Conservation (phyloP, 1,140 invertebrate genomes). For the Battus philenor region DNA sequence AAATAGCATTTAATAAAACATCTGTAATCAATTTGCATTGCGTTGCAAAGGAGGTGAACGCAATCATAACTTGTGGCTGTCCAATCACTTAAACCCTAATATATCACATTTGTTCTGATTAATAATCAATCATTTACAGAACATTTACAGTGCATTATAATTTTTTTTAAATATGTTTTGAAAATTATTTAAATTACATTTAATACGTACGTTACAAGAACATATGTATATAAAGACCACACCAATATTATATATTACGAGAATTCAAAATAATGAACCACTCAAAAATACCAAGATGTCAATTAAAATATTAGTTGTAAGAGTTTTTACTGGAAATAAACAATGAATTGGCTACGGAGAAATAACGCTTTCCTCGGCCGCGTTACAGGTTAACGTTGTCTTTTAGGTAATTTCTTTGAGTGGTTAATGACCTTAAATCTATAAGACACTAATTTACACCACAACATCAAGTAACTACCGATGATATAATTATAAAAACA, state of each 20-base stretch:
- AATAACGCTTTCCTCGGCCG: constrained; percentile 9
- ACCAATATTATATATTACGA: constrained; percentile 66
- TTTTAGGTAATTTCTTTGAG: constrained; percentile 36
- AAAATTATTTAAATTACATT: constrained; percentile 51
- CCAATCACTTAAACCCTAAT: constrained; percentile 59
- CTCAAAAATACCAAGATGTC: constrained; percentile 38
- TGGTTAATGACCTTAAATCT: constrained; percentile 55
- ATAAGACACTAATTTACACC: constrained; percentile 75
- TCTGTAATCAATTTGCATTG: not conserved
- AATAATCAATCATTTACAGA: constrained; percentile 60
- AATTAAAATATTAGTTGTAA: not conserved
- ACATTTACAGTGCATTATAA: constrained; percentile 54
- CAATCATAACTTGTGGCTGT: not conserved
- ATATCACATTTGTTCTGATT: constrained; percentile 71
- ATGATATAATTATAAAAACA: constrained; percentile 76
- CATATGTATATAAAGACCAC: constrained; percentile 68
- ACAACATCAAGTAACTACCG: constrained; percentile 77
- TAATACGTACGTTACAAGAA: constrained; percentile 59
- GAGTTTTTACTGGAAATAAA: constrained; percentile 1
- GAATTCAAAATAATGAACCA: constrained; percentile 63
- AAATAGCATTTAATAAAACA: not conserved
- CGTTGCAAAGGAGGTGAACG: not conserved
- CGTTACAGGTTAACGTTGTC: not conserved
- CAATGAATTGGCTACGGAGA: constrained; percentile 5
- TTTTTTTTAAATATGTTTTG: constrained; percentile 56